phyloP scores from a whole-genome alignment of 2,797 vertebrate species.

The Lithobates sylvaticus region DNA sequence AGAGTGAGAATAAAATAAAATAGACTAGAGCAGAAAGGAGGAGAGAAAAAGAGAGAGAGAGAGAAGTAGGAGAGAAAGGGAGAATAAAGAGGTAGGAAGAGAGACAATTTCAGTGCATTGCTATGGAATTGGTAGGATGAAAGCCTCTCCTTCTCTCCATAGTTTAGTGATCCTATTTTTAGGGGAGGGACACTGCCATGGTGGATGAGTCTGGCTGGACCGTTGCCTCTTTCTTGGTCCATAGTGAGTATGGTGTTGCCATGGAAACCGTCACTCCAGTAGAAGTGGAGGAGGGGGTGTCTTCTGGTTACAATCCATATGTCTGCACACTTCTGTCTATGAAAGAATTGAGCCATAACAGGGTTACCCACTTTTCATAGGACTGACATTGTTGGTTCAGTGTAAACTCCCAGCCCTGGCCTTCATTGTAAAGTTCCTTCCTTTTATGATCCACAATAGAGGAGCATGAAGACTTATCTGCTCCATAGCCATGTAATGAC shows the following conservation, averaged over 20 bases:
- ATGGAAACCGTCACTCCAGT: constrained; percentile 59
- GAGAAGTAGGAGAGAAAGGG: too few species aligned
- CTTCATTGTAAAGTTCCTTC: background rate
- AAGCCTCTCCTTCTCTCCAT: background rate
- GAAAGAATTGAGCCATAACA: background rate
- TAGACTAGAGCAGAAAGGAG: too few species aligned
- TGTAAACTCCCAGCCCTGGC: background rate
- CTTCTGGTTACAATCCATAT: constrained; percentile 22
- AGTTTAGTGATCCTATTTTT: background rate
- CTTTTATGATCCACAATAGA: background rate
- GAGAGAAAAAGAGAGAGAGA: too few species aligned
- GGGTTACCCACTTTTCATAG: background rate
- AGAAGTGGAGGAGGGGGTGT: background rate
- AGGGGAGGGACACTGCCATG: constrained; percentile 8
- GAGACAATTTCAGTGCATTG: background rate
- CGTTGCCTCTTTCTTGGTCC: constrained; percentile 37
- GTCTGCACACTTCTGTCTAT: constrained; percentile 19
- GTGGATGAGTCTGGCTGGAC: constrained; percentile 41
- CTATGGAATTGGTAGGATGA: background rate
- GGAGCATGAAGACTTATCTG: background rate
- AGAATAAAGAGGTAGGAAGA: too few species aligned
- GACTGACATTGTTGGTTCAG: background rate
- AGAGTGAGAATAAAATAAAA: too few species aligned
- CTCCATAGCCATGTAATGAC: background rate
- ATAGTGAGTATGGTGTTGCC: constrained; percentile 50